These are phyloP conservation scores for Diadromus collaris DNA, from an alignment of 2,888 invertebrate genomes.

Conservation along the genomic window DNA sequence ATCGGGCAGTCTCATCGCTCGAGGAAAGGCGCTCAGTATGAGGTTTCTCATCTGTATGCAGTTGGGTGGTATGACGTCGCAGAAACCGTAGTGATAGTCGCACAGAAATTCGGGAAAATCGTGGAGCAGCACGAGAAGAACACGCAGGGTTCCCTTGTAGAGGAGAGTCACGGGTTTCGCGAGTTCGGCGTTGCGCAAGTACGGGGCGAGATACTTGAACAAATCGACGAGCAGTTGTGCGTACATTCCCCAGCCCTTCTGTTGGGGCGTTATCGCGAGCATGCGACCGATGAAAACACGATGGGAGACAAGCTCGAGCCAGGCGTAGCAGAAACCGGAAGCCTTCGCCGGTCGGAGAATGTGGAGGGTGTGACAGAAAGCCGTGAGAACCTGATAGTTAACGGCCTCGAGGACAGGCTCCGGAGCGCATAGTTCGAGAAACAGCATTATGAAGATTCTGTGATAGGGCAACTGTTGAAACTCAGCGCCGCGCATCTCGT, in stretches of 20 bases:
- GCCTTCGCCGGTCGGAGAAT: conserved; percentile 95
- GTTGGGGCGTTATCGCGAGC: conserved; percentile 94
- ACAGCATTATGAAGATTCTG: conserved; percentile 94
- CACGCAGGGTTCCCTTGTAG: conserved; percentile 97
- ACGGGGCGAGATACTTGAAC: conserved; percentile 98
- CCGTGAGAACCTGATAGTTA: conserved; percentile 96
- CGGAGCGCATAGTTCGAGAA: conserved; percentile 96
- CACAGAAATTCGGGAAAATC: conserved; percentile 99
- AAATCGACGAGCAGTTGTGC: conserved; percentile 97
- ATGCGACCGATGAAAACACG: conserved; percentile 97
- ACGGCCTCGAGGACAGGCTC: conserved; percentile 97
- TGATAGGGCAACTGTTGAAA: conserved; percentile 99
- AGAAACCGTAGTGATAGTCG: conserved; percentile 99
- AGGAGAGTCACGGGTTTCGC: conserved; percentile 96
- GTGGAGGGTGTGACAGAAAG: conserved; percentile 97
- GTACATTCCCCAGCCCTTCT: conserved; percentile 99
- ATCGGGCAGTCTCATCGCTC: conserved; percentile 99
- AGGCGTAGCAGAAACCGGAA: conserved; percentile 98
- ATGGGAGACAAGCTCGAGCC: conserved; percentile 99
- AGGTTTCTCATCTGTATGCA: conserved; percentile 99
- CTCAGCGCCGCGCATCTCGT: conserved; percentile 93
- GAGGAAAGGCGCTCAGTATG: conserved; percentile 98
- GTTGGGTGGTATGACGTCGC: conserved; percentile 99
- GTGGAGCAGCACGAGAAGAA: conserved; percentile 96
- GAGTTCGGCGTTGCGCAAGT: conserved; percentile 97